Percentiles rank a stretch among this genome's conserved stretches.
These are phyloP conservation scores for Glaucidium brasilianum DNA, from an alignment of 2,113 vertebrate genomes.

Conservation along the genomic window DNA sequence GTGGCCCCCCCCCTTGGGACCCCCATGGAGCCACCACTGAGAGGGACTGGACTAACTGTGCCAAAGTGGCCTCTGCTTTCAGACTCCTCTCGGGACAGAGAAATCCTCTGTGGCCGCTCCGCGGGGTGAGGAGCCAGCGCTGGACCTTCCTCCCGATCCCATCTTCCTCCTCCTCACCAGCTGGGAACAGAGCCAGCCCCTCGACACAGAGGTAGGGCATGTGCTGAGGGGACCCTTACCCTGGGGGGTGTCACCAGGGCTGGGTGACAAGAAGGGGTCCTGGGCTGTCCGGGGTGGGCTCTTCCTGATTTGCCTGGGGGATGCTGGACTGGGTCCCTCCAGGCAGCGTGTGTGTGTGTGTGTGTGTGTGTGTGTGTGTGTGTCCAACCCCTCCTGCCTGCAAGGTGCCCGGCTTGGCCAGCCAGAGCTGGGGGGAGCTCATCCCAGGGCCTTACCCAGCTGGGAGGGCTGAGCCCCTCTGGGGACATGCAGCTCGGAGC, in stretches of 20 bases:
- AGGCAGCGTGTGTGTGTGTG: background rate
- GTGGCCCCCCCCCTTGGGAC: background rate
- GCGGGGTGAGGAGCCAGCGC: background rate
- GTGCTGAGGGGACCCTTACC: background rate
- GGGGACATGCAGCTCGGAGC: background rate
- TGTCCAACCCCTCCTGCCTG: rapidly evolving
- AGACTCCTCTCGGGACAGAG: background rate
- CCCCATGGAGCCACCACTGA: rapidly evolving
- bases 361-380: too few species aligned
- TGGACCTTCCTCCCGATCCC: background rate
- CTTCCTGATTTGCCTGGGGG: background rate
- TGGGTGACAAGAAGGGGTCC: background rate
- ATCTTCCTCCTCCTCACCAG: background rate
- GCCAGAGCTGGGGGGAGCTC: background rate
- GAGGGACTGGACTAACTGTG: background rate
- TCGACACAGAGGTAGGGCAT: background rate
- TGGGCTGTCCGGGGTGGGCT: background rate
- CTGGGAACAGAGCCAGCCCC: background rate
- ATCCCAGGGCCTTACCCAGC: background rate
- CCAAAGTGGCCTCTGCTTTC: background rate
- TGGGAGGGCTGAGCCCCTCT: background rate
- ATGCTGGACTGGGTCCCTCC: background rate
- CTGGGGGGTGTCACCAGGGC: background rate
- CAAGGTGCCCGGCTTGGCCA: background rate
- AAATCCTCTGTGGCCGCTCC: background rate